phyloP scores from a whole-genome alignment of 2,888 invertebrate species.

The Resseliella maxima region DNA sequence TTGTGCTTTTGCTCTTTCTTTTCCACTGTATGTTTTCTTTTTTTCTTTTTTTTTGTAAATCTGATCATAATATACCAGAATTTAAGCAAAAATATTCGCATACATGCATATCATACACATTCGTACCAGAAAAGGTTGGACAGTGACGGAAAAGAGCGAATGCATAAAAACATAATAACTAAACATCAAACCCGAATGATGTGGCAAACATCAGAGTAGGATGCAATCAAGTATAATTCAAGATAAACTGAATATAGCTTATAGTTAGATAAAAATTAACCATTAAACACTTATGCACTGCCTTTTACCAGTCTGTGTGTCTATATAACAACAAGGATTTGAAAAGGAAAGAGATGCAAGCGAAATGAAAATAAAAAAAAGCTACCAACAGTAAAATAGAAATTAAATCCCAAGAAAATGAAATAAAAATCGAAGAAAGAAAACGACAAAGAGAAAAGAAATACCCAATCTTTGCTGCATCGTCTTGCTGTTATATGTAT shows the following conservation, averaged over 20 bases:
- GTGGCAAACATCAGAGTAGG: neutral
- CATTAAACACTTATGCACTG: slow-evolving; percentile 51
- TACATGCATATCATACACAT: slow-evolving; percentile 31
- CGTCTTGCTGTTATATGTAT: neutral
- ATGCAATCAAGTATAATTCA: neutral
- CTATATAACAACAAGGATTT: neutral
- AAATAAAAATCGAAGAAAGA: slow-evolving; percentile 54
- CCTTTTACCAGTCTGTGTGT: neutral
- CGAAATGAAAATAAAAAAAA: neutral
- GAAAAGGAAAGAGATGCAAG: neutral
- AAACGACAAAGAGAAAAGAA: slow-evolving; percentile 12
- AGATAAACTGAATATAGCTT: slow-evolving; percentile 10
- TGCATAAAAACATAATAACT: slow-evolving; percentile 33
- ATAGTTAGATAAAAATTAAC: slow-evolving; percentile 40
- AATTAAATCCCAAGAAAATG: slow-evolving; percentile 29
- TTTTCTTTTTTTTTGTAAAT: neutral
- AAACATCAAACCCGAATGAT: neutral
- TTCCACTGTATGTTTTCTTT: neutral
- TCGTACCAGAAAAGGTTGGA: neutral
- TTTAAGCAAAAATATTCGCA: slow-evolving; percentile 23
- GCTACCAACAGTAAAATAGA: slow-evolving; percentile 7
- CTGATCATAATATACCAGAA: slow-evolving; percentile 45
- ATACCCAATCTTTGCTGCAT: neutral
- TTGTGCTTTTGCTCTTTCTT: neutral
- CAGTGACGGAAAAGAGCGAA: neutral